Evolutionary conservation across 2,113 vertebrate genomes (phyloP).

Genomic region (Lepus americanus): DNA sequence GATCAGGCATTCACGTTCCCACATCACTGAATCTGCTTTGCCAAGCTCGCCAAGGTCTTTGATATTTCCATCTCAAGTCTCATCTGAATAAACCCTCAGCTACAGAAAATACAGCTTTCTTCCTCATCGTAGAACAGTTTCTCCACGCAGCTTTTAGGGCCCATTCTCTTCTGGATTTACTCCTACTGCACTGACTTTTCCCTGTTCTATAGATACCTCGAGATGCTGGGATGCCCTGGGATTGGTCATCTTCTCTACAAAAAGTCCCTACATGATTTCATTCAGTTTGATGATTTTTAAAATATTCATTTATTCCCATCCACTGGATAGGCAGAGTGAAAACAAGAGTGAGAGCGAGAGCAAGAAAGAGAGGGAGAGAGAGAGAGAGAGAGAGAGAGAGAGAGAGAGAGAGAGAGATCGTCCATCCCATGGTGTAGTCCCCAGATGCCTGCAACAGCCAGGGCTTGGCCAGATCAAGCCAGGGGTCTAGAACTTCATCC

Average conservation of each 20-base stretch:
- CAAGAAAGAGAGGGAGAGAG: too few species aligned
- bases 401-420: too few species aligned
- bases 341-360: too few species aligned
- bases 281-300: neutral
- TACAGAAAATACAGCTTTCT: neutral
- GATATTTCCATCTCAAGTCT: neutral
- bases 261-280: neutral
- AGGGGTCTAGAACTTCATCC: too few species aligned
- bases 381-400: too few species aligned
- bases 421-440: too few species aligned
- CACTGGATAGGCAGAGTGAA: too few species aligned
- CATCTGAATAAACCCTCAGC: conserved; percentile 11
- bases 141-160: neutral
- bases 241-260: neutral
- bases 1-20: neutral
- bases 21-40: conserved; percentile 11
- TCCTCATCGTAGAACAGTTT: neutral
- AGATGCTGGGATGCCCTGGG: neutral
- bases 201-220: neutral
- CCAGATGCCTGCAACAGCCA: too few species aligned
- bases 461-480: too few species aligned
- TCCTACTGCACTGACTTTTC: neutral
- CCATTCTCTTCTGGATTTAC: neutral
- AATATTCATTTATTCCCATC: too few species aligned
- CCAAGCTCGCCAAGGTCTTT: neutral